A percentile compares a stretch with the other conserved stretches of the same genome.
Conservation (phyloP, 2,888 invertebrate species). For the Dysmachus trigonus region DNA sequence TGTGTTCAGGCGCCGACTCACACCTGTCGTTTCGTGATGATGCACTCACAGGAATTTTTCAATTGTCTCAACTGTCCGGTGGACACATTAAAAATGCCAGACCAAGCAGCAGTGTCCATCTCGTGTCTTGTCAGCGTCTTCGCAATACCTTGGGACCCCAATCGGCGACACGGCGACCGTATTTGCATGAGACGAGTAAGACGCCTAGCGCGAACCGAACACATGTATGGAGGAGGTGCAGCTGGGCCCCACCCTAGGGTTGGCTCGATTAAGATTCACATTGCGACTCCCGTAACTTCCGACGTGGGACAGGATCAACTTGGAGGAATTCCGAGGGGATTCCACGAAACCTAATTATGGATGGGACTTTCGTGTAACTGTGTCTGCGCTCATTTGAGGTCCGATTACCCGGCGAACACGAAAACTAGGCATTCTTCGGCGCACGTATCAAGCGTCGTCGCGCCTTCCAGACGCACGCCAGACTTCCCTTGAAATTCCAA, state of each 20-base stretch:
- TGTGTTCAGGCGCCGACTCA: constrained; percentile 53
- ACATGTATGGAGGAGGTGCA: constrained; percentile 4
- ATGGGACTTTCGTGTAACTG: constrained; percentile 47
- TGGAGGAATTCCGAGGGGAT: constrained; percentile 46
- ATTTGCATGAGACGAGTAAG: constrained; percentile 46
- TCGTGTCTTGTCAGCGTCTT: constrained; percentile 39
- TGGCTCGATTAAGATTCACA: constrained; percentile 53
- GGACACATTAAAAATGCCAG: constrained; percentile 33
- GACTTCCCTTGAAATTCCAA: neutral
- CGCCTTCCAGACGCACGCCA: neutral
- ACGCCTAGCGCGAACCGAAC: neutral
- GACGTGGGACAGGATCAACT: constrained; percentile 52
- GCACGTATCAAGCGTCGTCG: neutral
- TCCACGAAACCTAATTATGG: constrained; percentile 49
- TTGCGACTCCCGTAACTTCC: constrained; percentile 52
- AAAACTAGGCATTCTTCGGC: neutral
- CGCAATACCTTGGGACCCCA: neutral
- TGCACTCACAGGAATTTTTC: constrained; percentile 52
- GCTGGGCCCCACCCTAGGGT: constrained; percentile 37
- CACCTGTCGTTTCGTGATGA: constrained; percentile 53
- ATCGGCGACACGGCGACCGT: neutral
- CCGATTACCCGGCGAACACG: neutral
- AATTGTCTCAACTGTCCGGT: constrained; percentile 32
- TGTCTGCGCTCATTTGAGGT: constrained; percentile 43
- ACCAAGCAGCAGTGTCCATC: constrained; percentile 17